Evolutionary conservation across 2,113 vertebrate species (phyloP).

Genomic region (Amphiprion percula): DNA sequence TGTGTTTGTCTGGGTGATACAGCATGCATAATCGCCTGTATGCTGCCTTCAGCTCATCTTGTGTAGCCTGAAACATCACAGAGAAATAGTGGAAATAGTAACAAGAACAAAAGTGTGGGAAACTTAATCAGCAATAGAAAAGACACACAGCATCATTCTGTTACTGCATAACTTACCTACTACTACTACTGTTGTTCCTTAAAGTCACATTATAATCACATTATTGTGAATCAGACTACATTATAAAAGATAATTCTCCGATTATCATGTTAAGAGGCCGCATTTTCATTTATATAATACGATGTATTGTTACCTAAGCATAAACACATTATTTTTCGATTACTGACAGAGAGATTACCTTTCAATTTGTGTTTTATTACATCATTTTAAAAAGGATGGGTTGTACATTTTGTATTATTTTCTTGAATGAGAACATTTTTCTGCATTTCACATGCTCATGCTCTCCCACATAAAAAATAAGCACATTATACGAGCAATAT

Average conservation of each 20-base stretch:
- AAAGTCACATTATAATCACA: no score
- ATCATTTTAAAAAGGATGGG: no score
- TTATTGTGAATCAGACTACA: no score
- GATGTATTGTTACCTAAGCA: no score
- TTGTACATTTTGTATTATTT: neutral
- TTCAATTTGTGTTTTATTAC: no score
- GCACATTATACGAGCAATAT: neutral
- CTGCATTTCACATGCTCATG: no score
- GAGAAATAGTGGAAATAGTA: neutral
- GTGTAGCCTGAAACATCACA: conserved; percentile 87
- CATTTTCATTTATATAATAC: no score
- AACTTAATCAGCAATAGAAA: neutral
- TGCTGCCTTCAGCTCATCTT: conserved; percentile 95
- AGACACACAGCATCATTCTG: neutral
- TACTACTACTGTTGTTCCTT: neutral
- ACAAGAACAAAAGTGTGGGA: neutral
- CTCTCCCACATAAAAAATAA: no score
- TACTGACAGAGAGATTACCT: no score
- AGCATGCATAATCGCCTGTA: conserved; percentile 97
- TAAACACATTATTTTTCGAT: no score
- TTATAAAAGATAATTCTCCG: no score
- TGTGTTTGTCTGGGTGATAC: conserved; percentile 98
- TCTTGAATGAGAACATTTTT: neutral
- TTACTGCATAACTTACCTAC: neutral
- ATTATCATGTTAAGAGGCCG: no score